phyloP scores from a whole-genome alignment of 2,797 vertebrate genomes.

The Manis javanica region DNA sequence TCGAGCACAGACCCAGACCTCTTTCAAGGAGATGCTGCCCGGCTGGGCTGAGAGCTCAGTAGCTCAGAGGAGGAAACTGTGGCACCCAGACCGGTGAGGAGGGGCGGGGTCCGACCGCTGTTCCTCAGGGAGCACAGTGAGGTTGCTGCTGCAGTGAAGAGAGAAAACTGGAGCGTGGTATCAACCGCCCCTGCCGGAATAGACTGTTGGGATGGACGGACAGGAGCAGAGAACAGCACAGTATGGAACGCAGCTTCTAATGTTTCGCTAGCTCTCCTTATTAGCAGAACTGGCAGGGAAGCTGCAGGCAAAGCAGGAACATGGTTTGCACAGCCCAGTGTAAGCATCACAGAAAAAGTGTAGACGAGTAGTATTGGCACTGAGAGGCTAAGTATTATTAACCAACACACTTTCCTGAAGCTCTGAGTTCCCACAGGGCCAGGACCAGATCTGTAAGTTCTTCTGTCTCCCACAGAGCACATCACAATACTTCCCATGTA shows the following conservation, averaged over 20 bases:
- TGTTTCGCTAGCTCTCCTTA: background rate
- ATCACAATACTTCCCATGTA: background rate
- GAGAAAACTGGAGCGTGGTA: background rate
- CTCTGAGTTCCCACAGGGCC: background rate
- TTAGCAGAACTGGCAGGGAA: background rate
- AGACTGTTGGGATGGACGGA: background rate
- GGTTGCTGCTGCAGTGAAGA: background rate
- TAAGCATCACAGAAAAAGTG: background rate
- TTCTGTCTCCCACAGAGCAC: background rate
- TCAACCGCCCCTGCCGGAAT: background rate
- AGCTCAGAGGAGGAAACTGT: background rate
- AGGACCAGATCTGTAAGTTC: background rate
- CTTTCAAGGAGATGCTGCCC: background rate
- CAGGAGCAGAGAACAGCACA: background rate
- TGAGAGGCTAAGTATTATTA: background rate
- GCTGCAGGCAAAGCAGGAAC: background rate
- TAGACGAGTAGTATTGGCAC: background rate
- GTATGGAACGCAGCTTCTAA: background rate
- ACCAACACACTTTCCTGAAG: background rate
- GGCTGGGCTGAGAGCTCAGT: background rate
- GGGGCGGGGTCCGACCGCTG: accelerated
- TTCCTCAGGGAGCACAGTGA: background rate
- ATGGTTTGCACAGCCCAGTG: background rate
- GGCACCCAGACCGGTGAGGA: background rate
- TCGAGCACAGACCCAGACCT: background rate